phyloP scores from a whole-genome alignment of 2,797 vertebrate species.

The Sebastes miniatus region DNA sequence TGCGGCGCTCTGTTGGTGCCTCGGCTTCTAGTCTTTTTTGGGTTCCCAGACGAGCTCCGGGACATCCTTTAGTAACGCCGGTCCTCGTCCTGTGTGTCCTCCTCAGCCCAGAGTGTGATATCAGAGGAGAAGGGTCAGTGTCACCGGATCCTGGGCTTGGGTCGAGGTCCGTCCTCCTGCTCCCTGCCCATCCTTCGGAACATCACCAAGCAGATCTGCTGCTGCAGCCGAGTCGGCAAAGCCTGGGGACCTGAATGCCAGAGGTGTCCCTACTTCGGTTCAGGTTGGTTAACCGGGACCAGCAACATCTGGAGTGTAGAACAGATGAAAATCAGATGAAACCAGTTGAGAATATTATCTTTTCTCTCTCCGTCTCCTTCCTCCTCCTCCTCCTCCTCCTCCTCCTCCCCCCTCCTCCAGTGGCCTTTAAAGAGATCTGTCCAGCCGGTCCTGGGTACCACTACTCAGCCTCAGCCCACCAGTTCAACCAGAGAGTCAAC shows the following conservation, averaged over 20 bases:
- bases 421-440: constrained; percentile 94
- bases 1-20: neutral
- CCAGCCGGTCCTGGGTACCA: constrained; percentile 96
- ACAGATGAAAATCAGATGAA: too few species aligned
- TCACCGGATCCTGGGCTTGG: constrained; percentile 83
- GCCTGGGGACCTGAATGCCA: constrained; percentile 92
- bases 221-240: constrained; percentile 97
- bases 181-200: constrained; percentile 88
- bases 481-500: constrained; percentile 74
- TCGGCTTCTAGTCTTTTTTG: neutral
- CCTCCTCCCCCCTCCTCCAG: constrained; percentile 67
- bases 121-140: constrained; percentile 91
- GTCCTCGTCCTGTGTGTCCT: constrained; percentile 4
- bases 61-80: neutral
- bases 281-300: constrained; percentile 80
- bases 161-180: constrained; percentile 79
- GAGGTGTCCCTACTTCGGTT: constrained; percentile 89
- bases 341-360: too few species aligned
- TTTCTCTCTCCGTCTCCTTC: too few species aligned
- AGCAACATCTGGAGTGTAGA: too few species aligned
- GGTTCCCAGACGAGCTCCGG: neutral
- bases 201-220: constrained; percentile 99
- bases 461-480: constrained; percentile 88
- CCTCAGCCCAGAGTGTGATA: constrained; percentile 88
- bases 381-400: too few species aligned